Evolutionary conservation across 1,140 invertebrate genomes (phyloP).

Genomic region (Papilio glaucus): DNA sequence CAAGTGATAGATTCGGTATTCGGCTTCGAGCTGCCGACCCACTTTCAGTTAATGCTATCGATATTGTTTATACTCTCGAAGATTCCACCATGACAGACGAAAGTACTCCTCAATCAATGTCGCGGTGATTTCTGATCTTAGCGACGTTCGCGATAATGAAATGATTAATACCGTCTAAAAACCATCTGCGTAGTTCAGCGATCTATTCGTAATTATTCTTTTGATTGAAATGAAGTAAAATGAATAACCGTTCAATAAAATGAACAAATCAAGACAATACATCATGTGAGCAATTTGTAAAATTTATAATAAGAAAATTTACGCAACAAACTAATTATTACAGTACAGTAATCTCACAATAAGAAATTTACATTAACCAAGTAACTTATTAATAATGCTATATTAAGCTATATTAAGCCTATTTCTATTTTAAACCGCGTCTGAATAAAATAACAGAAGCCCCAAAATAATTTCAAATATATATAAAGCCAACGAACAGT

Average conservation of each 20-base stretch:
- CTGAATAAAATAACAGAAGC: not conserved
- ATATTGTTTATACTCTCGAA: conserved; percentile 6
- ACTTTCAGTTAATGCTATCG: conserved; percentile 40
- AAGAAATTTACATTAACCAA: too few species aligned
- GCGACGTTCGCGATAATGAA: not conserved
- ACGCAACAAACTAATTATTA: too few species aligned
- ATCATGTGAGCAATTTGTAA: too few species aligned
- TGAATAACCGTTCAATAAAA: not conserved
- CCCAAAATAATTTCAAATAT: not conserved
- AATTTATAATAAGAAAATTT: too few species aligned
- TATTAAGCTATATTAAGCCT: too few species aligned
- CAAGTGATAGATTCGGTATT: conserved; percentile 45
- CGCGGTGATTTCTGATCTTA: not conserved
- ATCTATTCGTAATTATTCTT: not conserved
- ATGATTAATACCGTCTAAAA: conserved; percentile 1
- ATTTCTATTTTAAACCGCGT: not conserved
- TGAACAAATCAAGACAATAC: not conserved
- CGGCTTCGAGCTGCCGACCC: conserved; percentile 42
- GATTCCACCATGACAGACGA: conserved; percentile 25
- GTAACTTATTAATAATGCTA: too few species aligned
- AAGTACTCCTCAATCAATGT: conserved; percentile 36
- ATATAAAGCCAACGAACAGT: too few species aligned
- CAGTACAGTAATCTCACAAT: too few species aligned
- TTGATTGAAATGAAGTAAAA: not conserved
- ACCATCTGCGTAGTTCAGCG: not conserved